phyloP scores from a whole-genome alignment of 2,888 invertebrate genomes.

The Rhagophthalmus giganteus region DNA sequence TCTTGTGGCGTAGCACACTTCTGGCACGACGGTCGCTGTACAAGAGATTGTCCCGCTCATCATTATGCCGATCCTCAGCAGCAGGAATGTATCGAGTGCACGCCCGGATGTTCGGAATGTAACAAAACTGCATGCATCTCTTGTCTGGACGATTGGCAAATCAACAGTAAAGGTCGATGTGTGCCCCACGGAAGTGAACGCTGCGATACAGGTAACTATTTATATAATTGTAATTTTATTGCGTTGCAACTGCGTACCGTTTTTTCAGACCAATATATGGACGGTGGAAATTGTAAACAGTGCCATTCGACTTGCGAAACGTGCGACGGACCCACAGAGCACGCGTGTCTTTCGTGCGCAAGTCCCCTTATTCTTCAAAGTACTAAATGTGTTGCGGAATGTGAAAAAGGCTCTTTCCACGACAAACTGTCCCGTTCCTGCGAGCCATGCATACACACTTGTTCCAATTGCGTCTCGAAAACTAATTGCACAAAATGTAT shows the following conservation, averaged over 20 bases:
- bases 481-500: conserved; percentile 80
- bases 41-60: conserved; percentile 71
- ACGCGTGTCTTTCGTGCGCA: conserved; percentile 75
- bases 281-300: conserved; percentile 68
- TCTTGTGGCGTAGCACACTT: conserved; percentile 75
- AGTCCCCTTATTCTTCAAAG: conserved; percentile 73
- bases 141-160: conserved; percentile 74
- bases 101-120: conserved; percentile 77
- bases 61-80: conserved; percentile 78
- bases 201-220: conserved; percentile 63
- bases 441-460: conserved; percentile 78
- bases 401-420: conserved; percentile 72
- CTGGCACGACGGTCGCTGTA: conserved; percentile 72
- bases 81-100: conserved; percentile 78
- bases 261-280: conserved; percentile 72
- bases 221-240: background rate
- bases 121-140: conserved; percentile 72
- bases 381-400: conserved; percentile 73
- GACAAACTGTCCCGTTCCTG: conserved; percentile 69
- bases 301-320: conserved; percentile 81
- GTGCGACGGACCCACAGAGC: conserved; percentile 77
- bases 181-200: conserved; percentile 69
- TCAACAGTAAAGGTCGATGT: conserved; percentile 77
- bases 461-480: conserved; percentile 74
- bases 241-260: conserved; percentile 20